Evolutionary conservation across 2,113 vertebrate genomes (phyloP).

Genomic region (Sander lucioperca): DNA sequence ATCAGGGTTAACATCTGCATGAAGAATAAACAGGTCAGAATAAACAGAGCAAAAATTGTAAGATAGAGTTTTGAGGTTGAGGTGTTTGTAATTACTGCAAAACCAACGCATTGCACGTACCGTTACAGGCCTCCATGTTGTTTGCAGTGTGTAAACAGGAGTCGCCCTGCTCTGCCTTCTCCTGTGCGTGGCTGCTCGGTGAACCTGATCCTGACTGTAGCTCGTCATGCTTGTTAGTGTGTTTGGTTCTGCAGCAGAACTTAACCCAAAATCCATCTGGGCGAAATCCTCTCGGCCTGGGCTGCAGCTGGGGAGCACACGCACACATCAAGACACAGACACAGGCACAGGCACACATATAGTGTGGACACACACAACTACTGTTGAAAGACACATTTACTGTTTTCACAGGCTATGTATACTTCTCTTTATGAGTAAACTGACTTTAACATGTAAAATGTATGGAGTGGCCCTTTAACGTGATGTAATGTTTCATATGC

Average conservation of each 20-base stretch:
- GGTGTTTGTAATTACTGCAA: not conserved
- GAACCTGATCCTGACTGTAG: conserved; percentile 28
- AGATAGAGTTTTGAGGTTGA: not conserved
- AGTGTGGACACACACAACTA: not conserved
- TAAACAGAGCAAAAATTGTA: too few species aligned
- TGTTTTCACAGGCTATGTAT: too few species aligned
- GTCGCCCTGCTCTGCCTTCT: not conserved
- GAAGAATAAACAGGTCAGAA: too few species aligned
- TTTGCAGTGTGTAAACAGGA: not conserved
- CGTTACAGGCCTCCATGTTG: not conserved
- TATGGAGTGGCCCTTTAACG: not conserved
- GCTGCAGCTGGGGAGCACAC: conserved; percentile 33
- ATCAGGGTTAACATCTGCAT: too few species aligned
- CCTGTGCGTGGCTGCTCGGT: not conserved
- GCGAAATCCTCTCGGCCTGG: conserved; percentile 14
- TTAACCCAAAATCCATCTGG: conserved; percentile 35
- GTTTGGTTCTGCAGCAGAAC: conserved; percentile 18
- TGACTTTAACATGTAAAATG: not conserved
- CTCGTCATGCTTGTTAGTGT: conserved; percentile 26
- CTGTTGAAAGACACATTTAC: not conserved
- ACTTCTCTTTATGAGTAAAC: not conserved
- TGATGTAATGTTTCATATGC: not conserved
- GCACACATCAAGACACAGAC: not conserved
- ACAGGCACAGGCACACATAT: not conserved
- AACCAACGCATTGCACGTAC: not conserved